Evolutionary conservation across 2,113 vertebrate species (phyloP).

Genomic region (Alouatta palliata): DNA sequence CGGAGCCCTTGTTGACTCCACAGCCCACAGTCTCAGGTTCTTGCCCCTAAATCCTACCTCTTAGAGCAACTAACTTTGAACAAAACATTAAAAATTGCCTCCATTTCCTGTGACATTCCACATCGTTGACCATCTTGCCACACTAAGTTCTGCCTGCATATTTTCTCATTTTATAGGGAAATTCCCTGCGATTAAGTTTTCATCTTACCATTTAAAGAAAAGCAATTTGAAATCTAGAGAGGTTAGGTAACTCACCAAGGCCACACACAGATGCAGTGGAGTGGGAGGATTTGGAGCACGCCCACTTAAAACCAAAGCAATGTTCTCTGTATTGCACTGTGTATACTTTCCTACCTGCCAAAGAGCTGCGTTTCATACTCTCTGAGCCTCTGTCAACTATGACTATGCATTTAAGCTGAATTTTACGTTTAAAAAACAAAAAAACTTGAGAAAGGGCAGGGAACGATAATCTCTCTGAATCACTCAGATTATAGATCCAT

Average conservation of each 20-base stretch:
- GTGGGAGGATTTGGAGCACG: neutral
- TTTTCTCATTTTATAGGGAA: neutral
- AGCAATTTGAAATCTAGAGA: neutral
- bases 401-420: neutral
- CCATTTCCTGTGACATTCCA: neutral
- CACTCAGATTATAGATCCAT: neutral
- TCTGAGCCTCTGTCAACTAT: neutral
- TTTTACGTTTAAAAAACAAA: neutral
- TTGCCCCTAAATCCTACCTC: neutral
- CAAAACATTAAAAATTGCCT: neutral
- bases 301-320: neutral
- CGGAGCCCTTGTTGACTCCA: neutral
- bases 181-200: neutral
- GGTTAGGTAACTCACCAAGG: neutral
- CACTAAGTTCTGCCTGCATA: neutral
- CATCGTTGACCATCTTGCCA: neutral
- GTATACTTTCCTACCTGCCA: accelerated
- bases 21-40: neutral
- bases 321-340: accelerated
- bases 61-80: neutral
- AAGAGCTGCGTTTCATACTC: neutral
- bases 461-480: neutral
- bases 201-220: neutral
- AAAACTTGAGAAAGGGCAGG: neutral
- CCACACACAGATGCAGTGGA: neutral